These are phyloP conservation scores for Arenaria interpres DNA, from an alignment of 2,113 vertebrate species.

Conservation along the genomic window DNA sequence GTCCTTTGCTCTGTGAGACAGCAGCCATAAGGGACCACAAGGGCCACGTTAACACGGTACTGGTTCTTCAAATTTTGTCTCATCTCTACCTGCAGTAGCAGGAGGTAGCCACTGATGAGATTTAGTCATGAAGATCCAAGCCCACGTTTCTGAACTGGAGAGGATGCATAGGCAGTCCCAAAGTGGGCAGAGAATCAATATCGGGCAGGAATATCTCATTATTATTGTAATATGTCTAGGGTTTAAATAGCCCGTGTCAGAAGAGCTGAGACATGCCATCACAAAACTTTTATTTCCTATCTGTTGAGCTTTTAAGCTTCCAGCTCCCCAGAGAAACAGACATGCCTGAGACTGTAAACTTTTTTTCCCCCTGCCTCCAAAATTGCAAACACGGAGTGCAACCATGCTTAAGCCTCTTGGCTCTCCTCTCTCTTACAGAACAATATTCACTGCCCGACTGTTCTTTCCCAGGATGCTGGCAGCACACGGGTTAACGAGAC, in stretches of 20 bases:
- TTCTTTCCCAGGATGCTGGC: background rate
- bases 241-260: background rate
- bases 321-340: background rate
- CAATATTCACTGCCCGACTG: background rate
- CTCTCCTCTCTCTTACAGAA: background rate
- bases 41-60: background rate
- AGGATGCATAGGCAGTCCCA: background rate
- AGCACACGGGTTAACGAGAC: background rate
- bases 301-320: background rate
- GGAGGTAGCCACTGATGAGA: background rate
- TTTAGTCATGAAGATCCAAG: background rate
- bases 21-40: background rate
- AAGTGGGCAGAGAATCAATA: background rate
- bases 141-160: accelerated
- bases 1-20: background rate
- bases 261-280: background rate
- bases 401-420: background rate
- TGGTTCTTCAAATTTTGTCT: background rate
- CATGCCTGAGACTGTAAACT: background rate
- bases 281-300: background rate
- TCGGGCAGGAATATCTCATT: background rate
- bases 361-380: background rate
- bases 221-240: background rate
- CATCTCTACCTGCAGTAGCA: background rate
- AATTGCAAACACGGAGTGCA: background rate